These are phyloP conservation scores for Lepidostoma basale DNA, from an alignment of 1,140 invertebrate genomes.

Conservation along the genomic window DNA sequence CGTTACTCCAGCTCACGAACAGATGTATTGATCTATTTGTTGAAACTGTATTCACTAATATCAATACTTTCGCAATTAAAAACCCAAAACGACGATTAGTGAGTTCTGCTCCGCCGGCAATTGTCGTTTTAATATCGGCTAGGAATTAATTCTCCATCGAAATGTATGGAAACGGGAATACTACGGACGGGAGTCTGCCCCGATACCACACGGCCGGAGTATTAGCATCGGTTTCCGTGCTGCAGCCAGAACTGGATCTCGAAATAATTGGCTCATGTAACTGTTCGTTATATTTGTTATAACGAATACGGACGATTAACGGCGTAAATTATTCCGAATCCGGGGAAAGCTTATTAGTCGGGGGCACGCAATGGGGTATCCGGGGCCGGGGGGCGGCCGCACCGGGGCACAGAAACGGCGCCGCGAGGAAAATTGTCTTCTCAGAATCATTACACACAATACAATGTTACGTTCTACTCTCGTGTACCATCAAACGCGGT, in stretches of 20 bases:
- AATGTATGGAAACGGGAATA: no score
- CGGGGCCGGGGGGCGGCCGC: not conserved
- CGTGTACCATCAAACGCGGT: no score
- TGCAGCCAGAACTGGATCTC: conserved; percentile 14
- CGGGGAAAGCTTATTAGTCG: conserved; percentile 20
- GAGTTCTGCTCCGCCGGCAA: not conserved
- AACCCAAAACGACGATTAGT: no score
- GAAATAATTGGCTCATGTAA: conserved; percentile 28
- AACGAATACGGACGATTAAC: conserved; percentile 23
- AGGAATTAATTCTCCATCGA: not conserved
- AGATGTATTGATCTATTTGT: no score
- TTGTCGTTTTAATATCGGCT: not conserved
- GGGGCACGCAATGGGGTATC: conserved; percentile 11
- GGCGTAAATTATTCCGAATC: conserved; percentile 31
- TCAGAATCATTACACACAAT: no score
- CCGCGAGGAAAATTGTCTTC: no score
- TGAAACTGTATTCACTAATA: no score
- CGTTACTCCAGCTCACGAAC: no score
- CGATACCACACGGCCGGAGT: not conserved
- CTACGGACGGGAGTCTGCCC: not conserved
- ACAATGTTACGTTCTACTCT: no score
- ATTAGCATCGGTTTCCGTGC: conserved; percentile 9
- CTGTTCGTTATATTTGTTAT: conserved; percentile 30
- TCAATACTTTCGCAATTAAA: no score
- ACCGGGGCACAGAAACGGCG: not conserved